Percentiles rank a stretch among this genome's conserved stretches.
phyloP scores from a whole-genome alignment of 2,888 invertebrate species.

The Leistus spinibarbis region DNA sequence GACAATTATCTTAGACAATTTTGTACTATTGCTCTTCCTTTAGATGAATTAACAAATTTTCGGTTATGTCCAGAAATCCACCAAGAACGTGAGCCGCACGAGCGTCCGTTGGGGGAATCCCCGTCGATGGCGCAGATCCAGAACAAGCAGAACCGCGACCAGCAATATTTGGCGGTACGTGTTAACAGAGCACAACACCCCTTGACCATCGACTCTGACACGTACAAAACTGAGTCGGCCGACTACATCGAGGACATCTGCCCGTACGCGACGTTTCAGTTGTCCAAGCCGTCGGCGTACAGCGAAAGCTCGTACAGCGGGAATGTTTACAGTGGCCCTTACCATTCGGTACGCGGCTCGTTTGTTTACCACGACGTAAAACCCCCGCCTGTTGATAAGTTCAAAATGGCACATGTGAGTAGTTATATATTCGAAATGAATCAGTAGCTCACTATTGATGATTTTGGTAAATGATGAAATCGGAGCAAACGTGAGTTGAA shows the following conservation, averaged over 20 bases:
- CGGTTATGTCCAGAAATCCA: too few relatives aligned
- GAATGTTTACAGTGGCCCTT: conserved; percentile 85
- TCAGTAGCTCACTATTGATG: not conserved
- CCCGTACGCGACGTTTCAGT: conserved; percentile 90
- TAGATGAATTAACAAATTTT: too few relatives aligned
- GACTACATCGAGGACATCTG: conserved; percentile 94
- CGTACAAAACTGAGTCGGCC: conserved; percentile 61
- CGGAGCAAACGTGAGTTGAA: conserved; percentile 21
- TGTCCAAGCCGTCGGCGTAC: conserved; percentile 79
- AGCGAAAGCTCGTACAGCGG: conserved; percentile 91
- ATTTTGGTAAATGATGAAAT: conserved; percentile 6
- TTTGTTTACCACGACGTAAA: conserved; percentile 91
- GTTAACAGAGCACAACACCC: conserved; percentile 56
- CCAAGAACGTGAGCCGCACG: conserved; percentile 58
- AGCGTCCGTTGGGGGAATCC: conserved; percentile 70
- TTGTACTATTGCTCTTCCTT: too few relatives aligned
- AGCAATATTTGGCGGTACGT: conserved; percentile 74
- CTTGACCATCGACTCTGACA: conserved; percentile 58
- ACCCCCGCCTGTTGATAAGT: conserved; percentile 74
- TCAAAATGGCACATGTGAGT: conserved; percentile 74
- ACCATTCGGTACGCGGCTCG: conserved; percentile 83
- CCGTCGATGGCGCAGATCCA: conserved; percentile 79
- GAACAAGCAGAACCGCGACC: conserved; percentile 80
- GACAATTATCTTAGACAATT: too few relatives aligned
- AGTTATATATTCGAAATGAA: conserved; percentile 4